Percentiles rank a stretch among this genome's conserved stretches.
These are phyloP conservation scores for Drymonia ruficornis DNA, from an alignment of 2,888 invertebrate species.

Conservation along the genomic window DNA sequence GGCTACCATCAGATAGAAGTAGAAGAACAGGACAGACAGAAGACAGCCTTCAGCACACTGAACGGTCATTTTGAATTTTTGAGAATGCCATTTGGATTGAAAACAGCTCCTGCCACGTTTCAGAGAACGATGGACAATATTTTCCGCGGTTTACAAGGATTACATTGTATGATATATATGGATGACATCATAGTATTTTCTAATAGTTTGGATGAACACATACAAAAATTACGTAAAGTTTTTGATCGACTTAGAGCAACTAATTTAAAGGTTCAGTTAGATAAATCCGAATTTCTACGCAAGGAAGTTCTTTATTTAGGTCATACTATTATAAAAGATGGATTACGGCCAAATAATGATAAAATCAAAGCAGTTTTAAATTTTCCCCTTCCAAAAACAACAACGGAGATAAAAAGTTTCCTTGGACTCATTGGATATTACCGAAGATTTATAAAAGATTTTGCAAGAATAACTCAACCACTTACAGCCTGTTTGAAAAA, in stretches of 20 bases:
- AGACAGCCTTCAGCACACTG: slow-evolving; percentile 9
- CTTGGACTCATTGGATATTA: slow-evolving; percentile 56
- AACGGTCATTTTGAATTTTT: slow-evolving; percentile 9
- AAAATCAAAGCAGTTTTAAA: slow-evolving; percentile 37
- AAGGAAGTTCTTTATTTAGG: slow-evolving; percentile 46
- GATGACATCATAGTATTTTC: slow-evolving; percentile 52
- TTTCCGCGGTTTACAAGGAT: slow-evolving; percentile 46
- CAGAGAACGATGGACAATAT: slow-evolving; percentile 58
- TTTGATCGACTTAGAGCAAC: slow-evolving; percentile 30
- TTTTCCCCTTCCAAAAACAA: slow-evolving; percentile 34
- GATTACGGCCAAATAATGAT: slow-evolving; percentile 8
- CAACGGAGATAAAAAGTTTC: slow-evolving; percentile 45
- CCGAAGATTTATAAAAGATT: slow-evolving; percentile 48
- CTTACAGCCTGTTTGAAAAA: slow-evolving; percentile 9
- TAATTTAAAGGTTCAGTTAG: slow-evolving; percentile 34
- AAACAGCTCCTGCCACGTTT: slow-evolving; percentile 55
- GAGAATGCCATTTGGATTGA: slow-evolving; percentile 36
- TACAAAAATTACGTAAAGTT: slow-evolving; percentile 27
- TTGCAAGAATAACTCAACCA: slow-evolving; percentile 35
- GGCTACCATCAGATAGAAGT: slow-evolving; percentile 24
- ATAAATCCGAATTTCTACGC: slow-evolving; percentile 34
- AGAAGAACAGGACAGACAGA: neutral
- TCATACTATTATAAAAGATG: slow-evolving; percentile 38
- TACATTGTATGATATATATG: no score
- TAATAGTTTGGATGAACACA: slow-evolving; percentile 31